Base-by-base conservation (phyloP, 2,113 vertebrate species). In the Cygnus buccinator region DNA sequence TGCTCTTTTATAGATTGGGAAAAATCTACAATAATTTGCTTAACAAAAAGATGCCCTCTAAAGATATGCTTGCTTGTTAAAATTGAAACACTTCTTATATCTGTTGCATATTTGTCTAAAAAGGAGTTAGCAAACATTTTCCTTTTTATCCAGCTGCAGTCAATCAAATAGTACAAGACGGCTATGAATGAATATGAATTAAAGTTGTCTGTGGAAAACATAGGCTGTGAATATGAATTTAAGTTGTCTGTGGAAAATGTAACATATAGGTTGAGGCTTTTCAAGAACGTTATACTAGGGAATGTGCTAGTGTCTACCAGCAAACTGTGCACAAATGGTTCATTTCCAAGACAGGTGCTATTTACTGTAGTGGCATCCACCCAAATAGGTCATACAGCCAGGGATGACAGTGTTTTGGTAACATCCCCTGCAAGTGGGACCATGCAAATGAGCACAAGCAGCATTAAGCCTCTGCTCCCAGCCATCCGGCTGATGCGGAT, bases 1-100 rank as follows among this genome's bases (percentile, higher is more conserved):
- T 92, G 80, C 57, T 97, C 84, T 82, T 95, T 91, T 92, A 87
- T 52, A 91, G 91, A 94, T 94, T 52, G 44, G 54, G 73, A 46
- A 90, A 92, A 90, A 81, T 87, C 52, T 74, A n/a, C 75, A 80
- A 82, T 62, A 48, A 92, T 93, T 96, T 95, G 76, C 55, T 52
- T 90, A 93, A 95, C 65, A 94, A 89, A 89, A 91, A 96, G 93
- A 94, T 93, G 78, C 13, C 83, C 82, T 86, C 65, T 82, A 37
- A 84, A 96, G 93, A 92, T 94, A 93, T 0, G 50, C 50, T 86
- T 84, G 67, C 55, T 75, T 75, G 65, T 58, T 65, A 61, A 76
- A 92, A 89, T 46, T 41, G 55, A 94, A 86, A 87, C 84, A 72
- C 52, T 19, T 70, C 75, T 44, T 39, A 22, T 31, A 48, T 65